phyloP scores from a whole-genome alignment of 2,113 vertebrate species.

The Grammomys dolichurus region DNA sequence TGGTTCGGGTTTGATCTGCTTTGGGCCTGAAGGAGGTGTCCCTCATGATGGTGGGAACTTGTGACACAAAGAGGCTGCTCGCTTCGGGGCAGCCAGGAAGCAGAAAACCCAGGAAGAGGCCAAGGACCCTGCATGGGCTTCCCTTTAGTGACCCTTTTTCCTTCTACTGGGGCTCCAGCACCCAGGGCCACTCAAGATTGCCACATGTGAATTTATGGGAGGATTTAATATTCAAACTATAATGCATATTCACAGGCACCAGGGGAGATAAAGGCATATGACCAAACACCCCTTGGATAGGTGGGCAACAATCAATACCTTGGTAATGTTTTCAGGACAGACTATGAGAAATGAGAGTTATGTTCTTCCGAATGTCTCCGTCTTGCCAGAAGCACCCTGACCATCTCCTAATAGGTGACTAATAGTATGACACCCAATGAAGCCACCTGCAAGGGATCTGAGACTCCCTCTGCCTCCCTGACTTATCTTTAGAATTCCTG shows the following conservation, averaged over 20 bases:
- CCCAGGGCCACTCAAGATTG: not conserved
- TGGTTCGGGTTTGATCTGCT: not conserved
- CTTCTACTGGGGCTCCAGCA: not conserved
- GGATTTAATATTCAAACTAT: not conserved
- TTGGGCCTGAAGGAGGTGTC: not conserved
- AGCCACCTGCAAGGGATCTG: not conserved
- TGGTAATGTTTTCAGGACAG: not conserved
- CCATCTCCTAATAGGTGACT: not conserved
- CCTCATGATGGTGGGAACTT: not conserved
- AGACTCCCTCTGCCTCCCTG: not conserved
- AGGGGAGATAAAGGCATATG: not conserved
- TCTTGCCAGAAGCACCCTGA: not conserved
- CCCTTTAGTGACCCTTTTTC: not conserved
- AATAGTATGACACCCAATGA: accelerated
- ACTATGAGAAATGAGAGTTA: not conserved
- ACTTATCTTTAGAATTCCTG: not conserved
- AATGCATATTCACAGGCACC: not conserved
- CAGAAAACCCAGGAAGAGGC: not conserved
- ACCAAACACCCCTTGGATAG: not conserved
- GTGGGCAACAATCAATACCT: not conserved
- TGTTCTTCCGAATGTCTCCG: accelerated
- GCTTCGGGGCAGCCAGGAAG: not conserved
- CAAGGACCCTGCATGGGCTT: not conserved
- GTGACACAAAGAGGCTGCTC: not conserved
- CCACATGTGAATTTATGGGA: not conserved